Percentiles rank a stretch among this genome's conserved stretches.
Conservation (phyloP, 2,113 vertebrate genomes). For the Xyliphius kryptos region DNA sequence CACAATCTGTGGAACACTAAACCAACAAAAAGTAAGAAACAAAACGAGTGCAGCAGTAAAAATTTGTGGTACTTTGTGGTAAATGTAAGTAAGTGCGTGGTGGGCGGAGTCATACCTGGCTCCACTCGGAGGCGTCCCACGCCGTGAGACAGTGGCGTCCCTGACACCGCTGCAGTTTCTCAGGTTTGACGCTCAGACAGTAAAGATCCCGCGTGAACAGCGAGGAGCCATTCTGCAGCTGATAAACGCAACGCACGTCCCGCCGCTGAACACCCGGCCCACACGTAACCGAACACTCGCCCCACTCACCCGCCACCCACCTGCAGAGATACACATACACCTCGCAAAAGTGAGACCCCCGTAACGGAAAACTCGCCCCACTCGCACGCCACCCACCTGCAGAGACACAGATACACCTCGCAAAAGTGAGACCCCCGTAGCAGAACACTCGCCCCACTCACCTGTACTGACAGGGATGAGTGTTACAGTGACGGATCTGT, state of each 20-base stretch:
- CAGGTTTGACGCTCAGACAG: slow-evolving; percentile 76
- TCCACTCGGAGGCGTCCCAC: slow-evolving; percentile 96
- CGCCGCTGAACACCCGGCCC: slow-evolving; percentile 81
- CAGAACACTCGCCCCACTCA: no score
- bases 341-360: no score
- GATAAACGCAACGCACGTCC: slow-evolving; percentile 80
- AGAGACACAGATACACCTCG: no score
- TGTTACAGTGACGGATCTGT: slow-evolving; percentile 82
- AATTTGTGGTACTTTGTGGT: background rate
- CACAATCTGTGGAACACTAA: slow-evolving; percentile 87
- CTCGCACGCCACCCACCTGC: no score
- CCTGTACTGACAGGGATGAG: slow-evolving; percentile 86
- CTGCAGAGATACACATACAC: slow-evolving; percentile 53
- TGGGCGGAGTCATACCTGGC: slow-evolving; percentile 67
- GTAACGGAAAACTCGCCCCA: no score
- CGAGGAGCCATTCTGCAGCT: slow-evolving; percentile 82
- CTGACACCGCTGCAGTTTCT: slow-evolving; percentile 77
- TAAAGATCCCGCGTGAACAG: slow-evolving; percentile 76
- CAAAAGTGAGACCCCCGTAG: no score
- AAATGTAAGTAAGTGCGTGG: background rate
- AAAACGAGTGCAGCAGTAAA: background rate
- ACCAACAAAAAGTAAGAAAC: background rate
- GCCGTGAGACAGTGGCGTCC: slow-evolving; percentile 80
- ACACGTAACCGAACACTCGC: slow-evolving; percentile 82
- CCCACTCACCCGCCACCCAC: slow-evolving; percentile 86